Conservation (phyloP, 2,113 vertebrate species). For the Meriones unguiculatus region DNA sequence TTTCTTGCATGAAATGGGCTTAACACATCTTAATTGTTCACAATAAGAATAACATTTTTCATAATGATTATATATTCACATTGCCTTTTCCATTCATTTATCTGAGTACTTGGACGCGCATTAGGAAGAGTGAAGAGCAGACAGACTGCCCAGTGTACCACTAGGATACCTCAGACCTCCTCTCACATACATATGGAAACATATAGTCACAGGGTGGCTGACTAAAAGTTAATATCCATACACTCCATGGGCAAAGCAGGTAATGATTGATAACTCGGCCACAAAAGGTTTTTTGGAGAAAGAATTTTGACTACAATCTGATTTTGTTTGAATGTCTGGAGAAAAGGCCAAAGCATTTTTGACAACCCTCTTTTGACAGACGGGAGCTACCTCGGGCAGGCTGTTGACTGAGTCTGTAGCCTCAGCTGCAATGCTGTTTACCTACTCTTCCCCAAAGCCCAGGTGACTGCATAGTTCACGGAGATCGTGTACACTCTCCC, state of each 20-base stretch:
- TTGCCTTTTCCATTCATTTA: conserved; percentile 71
- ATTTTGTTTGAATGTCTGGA: conserved; percentile 11
- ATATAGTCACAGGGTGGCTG: neutral
- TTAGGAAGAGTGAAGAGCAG: conserved; percentile 59
- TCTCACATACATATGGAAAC: neutral
- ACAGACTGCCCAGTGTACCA: neutral
- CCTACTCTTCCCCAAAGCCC: conserved; percentile 4
- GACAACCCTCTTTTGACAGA: conserved; percentile 1
- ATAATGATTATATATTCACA: conserved; percentile 69
- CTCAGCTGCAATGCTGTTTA: neutral
- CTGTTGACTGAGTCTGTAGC: neutral
- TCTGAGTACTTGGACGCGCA: conserved; percentile 66
- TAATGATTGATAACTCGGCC: conserved; percentile 32
- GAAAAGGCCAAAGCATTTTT: conserved; percentile 17
- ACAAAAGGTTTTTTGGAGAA: conserved; percentile 14
- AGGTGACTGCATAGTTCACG: neutral
- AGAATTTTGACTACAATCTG: neutral
- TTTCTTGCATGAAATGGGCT: conserved; percentile 75
- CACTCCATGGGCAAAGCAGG: neutral
- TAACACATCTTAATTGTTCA: conserved; percentile 79
- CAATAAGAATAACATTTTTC: conserved; percentile 79
- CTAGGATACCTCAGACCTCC: neutral
- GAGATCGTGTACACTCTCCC: neutral
- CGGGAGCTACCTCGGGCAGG: neutral
- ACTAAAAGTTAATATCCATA: neutral